Percentiles rank a stretch among this genome's conserved stretches.
These are phyloP conservation scores for Shargacucullia verbasci DNA, from an alignment of 2,888 invertebrate species.

Conservation along the genomic window DNA sequence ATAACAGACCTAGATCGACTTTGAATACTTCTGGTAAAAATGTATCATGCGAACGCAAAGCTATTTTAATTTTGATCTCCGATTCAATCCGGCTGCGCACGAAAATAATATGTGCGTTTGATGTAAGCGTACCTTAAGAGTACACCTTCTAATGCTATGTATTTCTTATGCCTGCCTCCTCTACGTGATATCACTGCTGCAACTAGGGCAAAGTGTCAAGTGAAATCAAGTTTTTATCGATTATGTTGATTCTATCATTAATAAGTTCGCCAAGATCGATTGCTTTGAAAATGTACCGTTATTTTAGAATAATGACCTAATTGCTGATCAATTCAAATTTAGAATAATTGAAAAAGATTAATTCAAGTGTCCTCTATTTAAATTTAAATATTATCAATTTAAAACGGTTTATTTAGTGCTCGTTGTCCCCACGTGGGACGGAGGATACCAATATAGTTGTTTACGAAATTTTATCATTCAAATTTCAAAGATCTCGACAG, in stretches of 20 bases:
- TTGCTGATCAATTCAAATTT: neutral
- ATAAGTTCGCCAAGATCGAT: constrained; percentile 43
- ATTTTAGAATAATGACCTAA: constrained; percentile 1
- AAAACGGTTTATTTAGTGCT: too few species aligned
- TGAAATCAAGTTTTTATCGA: constrained; percentile 55
- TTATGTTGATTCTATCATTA: constrained; percentile 55
- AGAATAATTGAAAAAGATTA: neutral
- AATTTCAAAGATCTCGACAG: constrained; percentile 3
- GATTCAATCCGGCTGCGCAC: too few species aligned
- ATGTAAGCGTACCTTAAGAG: neutral
- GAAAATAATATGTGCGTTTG: too few species aligned
- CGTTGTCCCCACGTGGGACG: too few species aligned
- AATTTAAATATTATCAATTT: too few species aligned
- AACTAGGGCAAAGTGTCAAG: constrained; percentile 56
- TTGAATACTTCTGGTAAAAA: too few species aligned
- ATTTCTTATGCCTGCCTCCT: neutral
- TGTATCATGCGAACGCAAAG: too few species aligned
- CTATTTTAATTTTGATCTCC: too few species aligned
- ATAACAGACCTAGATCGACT: too few species aligned
- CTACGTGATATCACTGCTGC: constrained; percentile 29
- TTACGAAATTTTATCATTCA: constrained; percentile 17
- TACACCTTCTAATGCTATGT: constrained; percentile 23
- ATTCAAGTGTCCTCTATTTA: too few species aligned
- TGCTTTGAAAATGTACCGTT: constrained; percentile 26
- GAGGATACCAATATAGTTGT: too few species aligned